Conservation (phyloP, 1,140 invertebrate species). For the Eumeta japonica region DNA sequence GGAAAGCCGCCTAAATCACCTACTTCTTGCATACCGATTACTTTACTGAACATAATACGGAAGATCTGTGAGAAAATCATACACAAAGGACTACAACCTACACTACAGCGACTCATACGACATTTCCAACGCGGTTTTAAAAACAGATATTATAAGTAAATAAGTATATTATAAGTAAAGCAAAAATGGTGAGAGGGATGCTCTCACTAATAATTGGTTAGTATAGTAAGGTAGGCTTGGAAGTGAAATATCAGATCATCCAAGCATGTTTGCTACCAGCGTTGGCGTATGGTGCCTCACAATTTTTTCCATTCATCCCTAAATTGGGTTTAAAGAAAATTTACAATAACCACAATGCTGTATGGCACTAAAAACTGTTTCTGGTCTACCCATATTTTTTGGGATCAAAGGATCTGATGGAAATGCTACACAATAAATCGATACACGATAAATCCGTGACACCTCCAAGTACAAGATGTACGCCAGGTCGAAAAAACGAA, state of each 20-base stretch:
- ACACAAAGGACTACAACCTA: too few species aligned
- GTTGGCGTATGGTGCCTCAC: too few species aligned
- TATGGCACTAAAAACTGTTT: constrained; percentile 4
- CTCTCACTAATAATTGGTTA: constrained; percentile 6
- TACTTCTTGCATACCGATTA: constrained; percentile 6
- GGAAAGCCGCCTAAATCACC: constrained; percentile 2
- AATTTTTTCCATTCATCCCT: constrained; percentile 3
- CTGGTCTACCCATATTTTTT: constrained; percentile 2
- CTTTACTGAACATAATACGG: constrained; percentile 7
- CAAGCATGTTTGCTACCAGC: constrained; percentile 6
- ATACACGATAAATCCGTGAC: constrained; percentile 5
- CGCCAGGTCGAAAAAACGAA: too few species aligned
- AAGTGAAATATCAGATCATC: constrained; percentile 3
- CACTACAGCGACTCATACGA: neutral
- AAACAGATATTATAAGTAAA: constrained; percentile 2
- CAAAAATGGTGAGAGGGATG: too few species aligned
- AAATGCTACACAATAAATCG: constrained; percentile 4
- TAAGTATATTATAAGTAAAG: neutral
- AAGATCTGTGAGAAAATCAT: constrained; percentile 7
- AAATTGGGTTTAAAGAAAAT: too few species aligned
- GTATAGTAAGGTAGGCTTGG: constrained; percentile 3
- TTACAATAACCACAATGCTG: constrained; percentile 4
- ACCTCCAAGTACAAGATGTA: too few species aligned
- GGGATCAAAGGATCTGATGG: neutral
- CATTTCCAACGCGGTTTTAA: constrained; percentile 7